phyloP scores from a whole-genome alignment of 2,113 vertebrate species.

The Oncorhynchus gorbuscha region DNA sequence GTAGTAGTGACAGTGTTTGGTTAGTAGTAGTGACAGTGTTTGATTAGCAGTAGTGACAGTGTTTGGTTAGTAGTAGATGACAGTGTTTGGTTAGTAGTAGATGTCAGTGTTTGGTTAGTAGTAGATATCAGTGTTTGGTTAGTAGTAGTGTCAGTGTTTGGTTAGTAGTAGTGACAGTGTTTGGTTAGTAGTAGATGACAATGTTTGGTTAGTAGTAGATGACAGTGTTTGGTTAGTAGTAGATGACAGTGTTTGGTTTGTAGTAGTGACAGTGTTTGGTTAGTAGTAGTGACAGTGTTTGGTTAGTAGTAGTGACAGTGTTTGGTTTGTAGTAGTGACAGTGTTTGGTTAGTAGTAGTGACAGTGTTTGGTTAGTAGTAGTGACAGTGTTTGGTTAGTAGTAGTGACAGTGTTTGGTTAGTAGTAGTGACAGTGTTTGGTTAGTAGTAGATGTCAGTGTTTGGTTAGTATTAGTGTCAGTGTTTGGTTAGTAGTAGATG shows the following conservation, averaged over 20 bases:
- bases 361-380: background rate
- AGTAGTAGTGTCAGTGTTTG: conserved; percentile 29
- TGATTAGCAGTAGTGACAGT: conserved; percentile 5
- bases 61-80: conserved; percentile 23
- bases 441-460: conserved; percentile 1
- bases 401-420: conserved; percentile 29
- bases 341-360: too few relatives aligned
- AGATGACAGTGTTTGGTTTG: too few relatives aligned
- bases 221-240: too few relatives aligned
- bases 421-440: conserved; percentile 28
- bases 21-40: too few relatives aligned
- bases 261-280: too few relatives aligned
- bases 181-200: too few relatives aligned
- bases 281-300: too few relatives aligned
- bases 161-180: too few relatives aligned
- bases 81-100: conserved; percentile 19
- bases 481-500: conserved; percentile 13
- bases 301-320: too few relatives aligned
- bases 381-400: conserved; percentile 28
- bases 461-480: conserved; percentile 22
- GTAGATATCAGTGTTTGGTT: conserved; percentile 9
- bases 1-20: too few relatives aligned
- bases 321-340: too few relatives aligned
- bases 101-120: conserved; percentile 12
- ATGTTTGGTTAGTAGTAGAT: too few relatives aligned